phyloP scores from a whole-genome alignment of 2,888 invertebrate genomes.

The Athripsodes cinereus region DNA sequence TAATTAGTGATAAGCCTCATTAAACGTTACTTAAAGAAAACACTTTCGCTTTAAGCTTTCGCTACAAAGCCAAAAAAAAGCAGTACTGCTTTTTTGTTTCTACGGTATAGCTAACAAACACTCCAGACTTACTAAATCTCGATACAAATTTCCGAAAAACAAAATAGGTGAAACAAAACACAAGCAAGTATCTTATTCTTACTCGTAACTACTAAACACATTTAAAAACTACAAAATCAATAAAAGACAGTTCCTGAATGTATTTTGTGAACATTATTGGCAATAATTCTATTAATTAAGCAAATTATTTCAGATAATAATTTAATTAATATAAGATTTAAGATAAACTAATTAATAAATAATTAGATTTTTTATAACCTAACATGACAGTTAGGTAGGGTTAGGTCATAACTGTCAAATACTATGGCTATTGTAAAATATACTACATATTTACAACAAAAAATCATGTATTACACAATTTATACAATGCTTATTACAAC shows the following conservation, averaged over 20 bases:
- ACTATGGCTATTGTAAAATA: too few relatives aligned
- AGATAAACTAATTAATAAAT: too few relatives aligned
- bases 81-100: slow-evolving; percentile 4
- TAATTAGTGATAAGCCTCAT: neutral
- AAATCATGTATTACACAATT: too few relatives aligned
- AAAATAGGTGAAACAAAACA: neutral
- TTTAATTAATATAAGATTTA: too few relatives aligned
- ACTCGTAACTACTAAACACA: neutral
- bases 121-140: slow-evolving; percentile 23
- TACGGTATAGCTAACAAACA: slow-evolving; percentile 15
- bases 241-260: too few relatives aligned
- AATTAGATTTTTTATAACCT: too few relatives aligned
- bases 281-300: slow-evolving; percentile 1
- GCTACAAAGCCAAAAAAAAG: slow-evolving; percentile 6
- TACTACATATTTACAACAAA: too few relatives aligned
- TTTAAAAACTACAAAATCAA: too few relatives aligned
- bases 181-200: neutral
- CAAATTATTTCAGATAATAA: slow-evolving; percentile 7
- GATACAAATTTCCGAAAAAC: slow-evolving; percentile 14
- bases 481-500: too few relatives aligned
- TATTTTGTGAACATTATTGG: slow-evolving; percentile 5
- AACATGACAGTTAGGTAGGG: too few relatives aligned
- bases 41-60: neutral
- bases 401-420: too few relatives aligned
- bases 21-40: neutral